A percentile compares a stretch with the other conserved stretches of the same genome.
These are phyloP conservation scores for Tyrophagus putrescentiae DNA, from an alignment of 1,140 invertebrate genomes.

Conservation along the genomic window DNA sequence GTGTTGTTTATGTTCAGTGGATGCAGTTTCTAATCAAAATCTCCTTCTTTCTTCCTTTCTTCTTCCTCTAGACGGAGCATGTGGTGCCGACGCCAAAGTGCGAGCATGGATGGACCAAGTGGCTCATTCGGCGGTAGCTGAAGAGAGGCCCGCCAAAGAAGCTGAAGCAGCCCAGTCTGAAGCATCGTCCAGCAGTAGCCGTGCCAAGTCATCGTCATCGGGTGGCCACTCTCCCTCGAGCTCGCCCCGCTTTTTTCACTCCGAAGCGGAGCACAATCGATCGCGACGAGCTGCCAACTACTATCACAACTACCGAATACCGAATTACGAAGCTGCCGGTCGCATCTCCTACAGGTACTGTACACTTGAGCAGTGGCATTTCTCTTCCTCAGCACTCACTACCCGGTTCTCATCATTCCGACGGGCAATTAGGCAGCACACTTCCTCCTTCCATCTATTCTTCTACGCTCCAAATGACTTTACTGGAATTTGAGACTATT, in stretches of 20 bases:
- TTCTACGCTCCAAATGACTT: neutral
- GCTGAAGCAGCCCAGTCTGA: conserved; percentile 1
- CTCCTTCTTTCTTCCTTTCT: neutral
- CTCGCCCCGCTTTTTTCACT: too few relatives aligned
- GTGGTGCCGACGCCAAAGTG: conserved; percentile 68
- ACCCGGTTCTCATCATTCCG: too few relatives aligned
- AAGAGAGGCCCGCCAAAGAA: conserved; percentile 39
- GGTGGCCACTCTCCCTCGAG: too few relatives aligned
- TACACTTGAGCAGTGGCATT: neutral
- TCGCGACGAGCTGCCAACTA: neutral
- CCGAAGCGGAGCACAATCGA: neutral
- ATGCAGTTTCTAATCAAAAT: neutral
- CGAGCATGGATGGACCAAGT: conserved; percentile 80
- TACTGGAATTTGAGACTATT: neutral
- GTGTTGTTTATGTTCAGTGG: too few relatives aligned
- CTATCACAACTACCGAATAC: neutral
- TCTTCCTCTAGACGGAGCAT: conserved; percentile 42
- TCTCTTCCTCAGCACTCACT: neutral
- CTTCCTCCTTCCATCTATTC: too few relatives aligned
- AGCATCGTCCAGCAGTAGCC: neutral
- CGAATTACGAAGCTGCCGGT: conserved; percentile 8
- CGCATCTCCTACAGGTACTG: conserved; percentile 14
- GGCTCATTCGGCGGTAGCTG: conserved; percentile 60
- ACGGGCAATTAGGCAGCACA: too few relatives aligned
- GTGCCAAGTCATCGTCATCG: neutral